phyloP scores from a whole-genome alignment of 2,888 invertebrate genomes.

The Halictus ligatus region DNA sequence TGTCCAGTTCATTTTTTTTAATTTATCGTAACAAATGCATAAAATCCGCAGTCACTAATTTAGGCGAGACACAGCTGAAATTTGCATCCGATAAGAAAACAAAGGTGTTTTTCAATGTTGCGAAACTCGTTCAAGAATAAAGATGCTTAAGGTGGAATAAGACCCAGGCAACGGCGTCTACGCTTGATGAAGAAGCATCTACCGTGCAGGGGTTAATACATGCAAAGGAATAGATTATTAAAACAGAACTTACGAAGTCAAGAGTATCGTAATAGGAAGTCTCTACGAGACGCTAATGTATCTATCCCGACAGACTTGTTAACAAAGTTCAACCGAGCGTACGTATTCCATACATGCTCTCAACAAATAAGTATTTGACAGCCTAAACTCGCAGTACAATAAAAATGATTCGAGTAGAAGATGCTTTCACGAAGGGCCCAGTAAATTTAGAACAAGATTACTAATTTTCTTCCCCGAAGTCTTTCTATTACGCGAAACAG shows the following conservation, averaged over 20 bases:
- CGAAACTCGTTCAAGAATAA: background rate
- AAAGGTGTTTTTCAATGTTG: background rate
- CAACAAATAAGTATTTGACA: background rate
- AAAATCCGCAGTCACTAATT: background rate
- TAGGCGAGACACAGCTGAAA: background rate
- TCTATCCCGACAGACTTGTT: constrained; percentile 9
- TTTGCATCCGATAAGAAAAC: background rate
- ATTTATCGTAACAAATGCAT: background rate
- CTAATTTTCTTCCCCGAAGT: too few relatives aligned
- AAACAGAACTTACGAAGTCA: constrained; percentile 15
- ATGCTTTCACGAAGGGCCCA: too few relatives aligned
- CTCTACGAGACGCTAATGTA: background rate
- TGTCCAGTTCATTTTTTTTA: background rate
- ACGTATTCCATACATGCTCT: constrained; percentile 2
- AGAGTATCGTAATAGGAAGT: constrained; percentile 9
- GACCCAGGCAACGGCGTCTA: background rate
- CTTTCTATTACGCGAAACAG: too few relatives aligned
- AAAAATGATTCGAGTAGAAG: background rate
- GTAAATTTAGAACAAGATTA: too few relatives aligned
- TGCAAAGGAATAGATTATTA: constrained; percentile 15
- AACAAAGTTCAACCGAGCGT: background rate
- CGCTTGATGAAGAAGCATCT: background rate
- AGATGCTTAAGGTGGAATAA: background rate
- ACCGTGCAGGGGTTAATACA: background rate
- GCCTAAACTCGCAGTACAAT: background rate